Conservation (phyloP, 2,113 vertebrate species). For the Cariama cristata region DNA sequence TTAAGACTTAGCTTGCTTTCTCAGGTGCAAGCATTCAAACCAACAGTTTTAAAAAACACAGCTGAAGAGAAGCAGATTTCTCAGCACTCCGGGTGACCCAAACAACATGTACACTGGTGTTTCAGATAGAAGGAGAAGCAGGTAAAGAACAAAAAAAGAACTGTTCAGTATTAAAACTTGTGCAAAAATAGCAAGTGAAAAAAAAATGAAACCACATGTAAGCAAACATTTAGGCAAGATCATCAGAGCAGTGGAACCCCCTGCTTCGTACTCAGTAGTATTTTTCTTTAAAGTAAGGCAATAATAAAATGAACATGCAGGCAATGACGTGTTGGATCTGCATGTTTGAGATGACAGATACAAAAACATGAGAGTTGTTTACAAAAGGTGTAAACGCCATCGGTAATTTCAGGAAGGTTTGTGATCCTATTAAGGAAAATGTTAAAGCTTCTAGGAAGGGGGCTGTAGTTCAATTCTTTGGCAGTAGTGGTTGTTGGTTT, state of each 20-base stretch:
- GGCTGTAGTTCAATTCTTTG: slow-evolving; percentile 90
- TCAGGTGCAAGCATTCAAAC: slow-evolving; percentile 36
- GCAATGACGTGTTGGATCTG: slow-evolving; percentile 79
- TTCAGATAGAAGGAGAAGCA: slow-evolving; percentile 40
- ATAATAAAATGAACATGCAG: slow-evolving; percentile 81
- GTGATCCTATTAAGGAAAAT: slow-evolving; percentile 70
- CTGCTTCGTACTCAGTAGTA: slow-evolving; percentile 84
- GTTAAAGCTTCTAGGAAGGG: slow-evolving; percentile 77
- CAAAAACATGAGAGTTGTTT: slow-evolving; percentile 62
- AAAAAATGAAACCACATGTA: slow-evolving; percentile 75
- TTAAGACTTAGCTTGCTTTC: slow-evolving; percentile 56
- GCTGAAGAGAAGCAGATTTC: slow-evolving; percentile 40
- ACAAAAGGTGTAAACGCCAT: slow-evolving; percentile 72
- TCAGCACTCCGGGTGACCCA: slow-evolving; percentile 68
- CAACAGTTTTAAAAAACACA: slow-evolving; percentile 11
- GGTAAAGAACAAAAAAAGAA: slow-evolving; percentile 4
- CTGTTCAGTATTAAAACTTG: slow-evolving; percentile 62
- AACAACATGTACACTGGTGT: slow-evolving; percentile 50
- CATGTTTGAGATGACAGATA: slow-evolving; percentile 77
- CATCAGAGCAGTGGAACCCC: slow-evolving; percentile 70
- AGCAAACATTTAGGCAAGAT: slow-evolving; percentile 70
- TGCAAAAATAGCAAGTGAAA: slow-evolving; percentile 66
- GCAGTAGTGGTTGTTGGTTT: slow-evolving; percentile 87
- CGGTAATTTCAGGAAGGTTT: slow-evolving; percentile 58
- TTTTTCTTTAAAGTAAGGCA: slow-evolving; percentile 85